These are phyloP conservation scores for Cheilosia urbana DNA, from an alignment of 2,888 invertebrate genomes.

Conservation along the genomic window DNA sequence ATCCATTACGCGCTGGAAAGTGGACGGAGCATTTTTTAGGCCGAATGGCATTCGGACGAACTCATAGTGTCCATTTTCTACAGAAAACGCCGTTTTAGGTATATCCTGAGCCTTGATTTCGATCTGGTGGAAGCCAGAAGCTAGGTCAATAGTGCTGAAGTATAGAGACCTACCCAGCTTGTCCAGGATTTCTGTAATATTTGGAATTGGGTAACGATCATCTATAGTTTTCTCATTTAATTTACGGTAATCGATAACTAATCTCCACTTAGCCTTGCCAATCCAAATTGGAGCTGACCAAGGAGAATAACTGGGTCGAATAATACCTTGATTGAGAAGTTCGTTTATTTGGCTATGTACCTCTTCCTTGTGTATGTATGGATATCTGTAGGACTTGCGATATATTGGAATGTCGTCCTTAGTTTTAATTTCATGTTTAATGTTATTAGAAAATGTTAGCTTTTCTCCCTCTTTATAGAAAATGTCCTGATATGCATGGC, in stretches of 20 bases:
- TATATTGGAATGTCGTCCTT: constrained; percentile 15
- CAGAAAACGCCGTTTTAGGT: constrained; percentile 73
- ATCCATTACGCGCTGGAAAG: constrained; percentile 43
- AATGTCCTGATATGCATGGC: too few relatives aligned
- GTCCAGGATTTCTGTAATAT: neutral
- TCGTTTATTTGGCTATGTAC: constrained; percentile 12
- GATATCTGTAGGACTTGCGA: constrained; percentile 32
- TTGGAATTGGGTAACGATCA: too few relatives aligned
- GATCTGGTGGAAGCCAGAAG: constrained; percentile 79
- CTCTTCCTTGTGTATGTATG: constrained; percentile 23
- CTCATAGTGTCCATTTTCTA: constrained; percentile 61
- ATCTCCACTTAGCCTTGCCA: constrained; percentile 11
- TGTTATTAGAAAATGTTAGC: constrained; percentile 46
- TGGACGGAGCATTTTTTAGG: neutral
- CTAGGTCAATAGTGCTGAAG: constrained; percentile 64
- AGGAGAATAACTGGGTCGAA: constrained; percentile 27
- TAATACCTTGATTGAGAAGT: constrained; percentile 15
- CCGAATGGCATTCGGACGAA: neutral
- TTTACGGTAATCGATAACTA: constrained; percentile 11
- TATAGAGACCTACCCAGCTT: neutral
- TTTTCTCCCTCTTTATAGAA: neutral
- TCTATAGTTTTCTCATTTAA: too few relatives aligned
- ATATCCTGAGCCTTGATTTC: constrained; percentile 75
- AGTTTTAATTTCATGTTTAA: constrained; percentile 6
- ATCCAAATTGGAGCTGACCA: constrained; percentile 30